Evolutionary conservation across 2,113 vertebrate species (phyloP).

Genomic region (Cavia aperea): DNA sequence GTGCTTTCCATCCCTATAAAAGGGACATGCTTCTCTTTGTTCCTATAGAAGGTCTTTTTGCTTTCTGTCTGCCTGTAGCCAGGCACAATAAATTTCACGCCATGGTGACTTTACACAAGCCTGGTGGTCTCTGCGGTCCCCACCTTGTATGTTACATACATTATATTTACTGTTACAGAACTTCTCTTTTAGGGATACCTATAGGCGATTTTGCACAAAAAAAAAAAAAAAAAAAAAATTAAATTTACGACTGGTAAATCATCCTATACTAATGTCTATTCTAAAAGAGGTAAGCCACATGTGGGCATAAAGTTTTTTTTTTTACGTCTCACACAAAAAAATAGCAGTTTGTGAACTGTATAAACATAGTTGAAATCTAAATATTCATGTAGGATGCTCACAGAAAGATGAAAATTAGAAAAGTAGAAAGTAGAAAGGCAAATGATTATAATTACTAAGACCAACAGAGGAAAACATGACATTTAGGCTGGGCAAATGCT

Average conservation of each 20-base stretch:
- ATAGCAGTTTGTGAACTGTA: background rate
- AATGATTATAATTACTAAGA: background rate
- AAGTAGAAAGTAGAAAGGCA: background rate
- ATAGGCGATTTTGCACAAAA: background rate
- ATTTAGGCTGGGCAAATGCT: background rate
- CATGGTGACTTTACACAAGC: too few relatives aligned
- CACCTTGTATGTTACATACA: too few relatives aligned
- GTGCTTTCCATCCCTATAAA: background rate
- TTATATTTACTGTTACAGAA: background rate
- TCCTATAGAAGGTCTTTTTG: background rate
- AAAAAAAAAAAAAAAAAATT: background rate
- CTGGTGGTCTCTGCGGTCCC: too few relatives aligned
- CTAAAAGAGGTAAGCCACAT: background rate
- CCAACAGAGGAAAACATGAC: background rate
- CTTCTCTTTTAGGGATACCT: background rate
- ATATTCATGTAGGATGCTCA: background rate
- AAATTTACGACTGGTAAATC: background rate
- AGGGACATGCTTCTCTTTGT: background rate
- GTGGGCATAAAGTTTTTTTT: background rate
- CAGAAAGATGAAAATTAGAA: background rate
- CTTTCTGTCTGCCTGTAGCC: too few relatives aligned
- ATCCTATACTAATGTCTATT: background rate
- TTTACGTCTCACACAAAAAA: background rate
- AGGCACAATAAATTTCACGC: too few relatives aligned
- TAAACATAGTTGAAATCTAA: background rate